phyloP scores from a whole-genome alignment of 2,113 vertebrate genomes.

The Strix uralensis region DNA sequence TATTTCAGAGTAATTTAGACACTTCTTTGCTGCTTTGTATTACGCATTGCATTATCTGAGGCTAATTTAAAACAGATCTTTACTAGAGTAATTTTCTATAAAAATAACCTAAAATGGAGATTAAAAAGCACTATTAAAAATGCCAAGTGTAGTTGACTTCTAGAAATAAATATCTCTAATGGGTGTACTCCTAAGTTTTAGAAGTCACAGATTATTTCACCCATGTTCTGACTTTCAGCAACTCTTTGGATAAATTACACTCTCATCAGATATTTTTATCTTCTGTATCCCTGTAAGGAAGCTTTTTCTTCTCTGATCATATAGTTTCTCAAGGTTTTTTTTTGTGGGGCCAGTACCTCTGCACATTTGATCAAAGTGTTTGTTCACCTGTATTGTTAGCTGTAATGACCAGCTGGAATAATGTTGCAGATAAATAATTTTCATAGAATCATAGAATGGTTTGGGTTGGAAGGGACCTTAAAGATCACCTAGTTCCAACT shows the following conservation, averaged over 20 bases:
- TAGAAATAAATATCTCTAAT: not conserved
- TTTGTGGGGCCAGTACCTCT: not conserved
- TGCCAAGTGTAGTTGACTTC: not conserved
- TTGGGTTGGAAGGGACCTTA: too few relatives aligned
- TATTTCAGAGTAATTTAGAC: not conserved
- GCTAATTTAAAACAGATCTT: not conserved
- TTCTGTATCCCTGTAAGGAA: not conserved
- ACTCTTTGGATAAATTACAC: not conserved
- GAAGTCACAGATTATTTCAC: not conserved
- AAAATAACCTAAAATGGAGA: not conserved
- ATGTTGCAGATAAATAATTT: not conserved
- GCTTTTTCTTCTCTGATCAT: not conserved
- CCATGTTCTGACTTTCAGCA: not conserved
- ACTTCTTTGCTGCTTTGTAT: not conserved
- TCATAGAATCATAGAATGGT: too few relatives aligned
- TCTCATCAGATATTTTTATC: not conserved
- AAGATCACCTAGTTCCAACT: too few relatives aligned
- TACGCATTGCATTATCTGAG: not conserved
- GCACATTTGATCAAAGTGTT: not conserved
- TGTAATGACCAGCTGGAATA: not conserved
- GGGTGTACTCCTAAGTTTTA: not conserved
- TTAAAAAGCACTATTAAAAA: not conserved
- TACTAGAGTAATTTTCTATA: not conserved
- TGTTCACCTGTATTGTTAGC: not conserved
- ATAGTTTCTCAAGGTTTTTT: not conserved